phyloP scores from a whole-genome alignment of 2,797 vertebrate species.

The Steatocranus sp. region DNA sequence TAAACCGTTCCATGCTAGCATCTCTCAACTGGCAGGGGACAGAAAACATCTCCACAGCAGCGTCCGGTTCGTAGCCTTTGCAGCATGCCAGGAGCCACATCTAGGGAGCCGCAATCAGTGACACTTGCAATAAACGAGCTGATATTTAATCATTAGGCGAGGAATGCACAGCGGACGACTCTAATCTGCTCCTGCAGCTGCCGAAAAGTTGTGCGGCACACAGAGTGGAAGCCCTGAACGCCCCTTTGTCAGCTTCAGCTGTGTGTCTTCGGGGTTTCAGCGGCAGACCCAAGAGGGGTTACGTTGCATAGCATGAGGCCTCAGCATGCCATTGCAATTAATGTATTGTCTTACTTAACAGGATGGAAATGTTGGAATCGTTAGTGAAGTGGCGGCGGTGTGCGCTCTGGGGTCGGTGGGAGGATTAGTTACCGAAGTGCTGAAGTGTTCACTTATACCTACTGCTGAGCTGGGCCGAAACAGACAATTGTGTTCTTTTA shows the following conservation, averaged over 20 bases:
- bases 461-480: slow-evolving; percentile 26
- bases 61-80: slow-evolving; percentile 1
- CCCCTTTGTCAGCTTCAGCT: slow-evolving; percentile 1
- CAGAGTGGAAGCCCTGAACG: slow-evolving; percentile 45
- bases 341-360: slow-evolving; percentile 71
- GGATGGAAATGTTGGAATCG: slow-evolving; percentile 64
- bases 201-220: slow-evolving; percentile 33
- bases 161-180: slow-evolving; percentile 51
- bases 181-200: slow-evolving; percentile 50
- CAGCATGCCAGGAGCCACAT: slow-evolving; percentile 56
- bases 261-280: slow-evolving; percentile 14
- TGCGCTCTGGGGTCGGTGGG: slow-evolving; percentile 19
- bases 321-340: slow-evolving; percentile 60
- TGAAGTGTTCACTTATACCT: slow-evolving; percentile 41
- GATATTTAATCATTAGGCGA: slow-evolving; percentile 63
- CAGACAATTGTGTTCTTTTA: background rate
- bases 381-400: slow-evolving; percentile 52
- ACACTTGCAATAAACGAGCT: slow-evolving; percentile 62
- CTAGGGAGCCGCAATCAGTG: slow-evolving; percentile 47
- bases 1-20: background rate
- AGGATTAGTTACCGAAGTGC: slow-evolving; percentile 50
- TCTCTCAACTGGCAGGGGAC: slow-evolving; percentile 6
- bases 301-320: slow-evolving; percentile 48
- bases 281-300: slow-evolving; percentile 37
- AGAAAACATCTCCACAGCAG: background rate